These are phyloP conservation scores for Xestia c-nigrum DNA, from an alignment of 2,888 invertebrate genomes.

Conservation along the genomic window DNA sequence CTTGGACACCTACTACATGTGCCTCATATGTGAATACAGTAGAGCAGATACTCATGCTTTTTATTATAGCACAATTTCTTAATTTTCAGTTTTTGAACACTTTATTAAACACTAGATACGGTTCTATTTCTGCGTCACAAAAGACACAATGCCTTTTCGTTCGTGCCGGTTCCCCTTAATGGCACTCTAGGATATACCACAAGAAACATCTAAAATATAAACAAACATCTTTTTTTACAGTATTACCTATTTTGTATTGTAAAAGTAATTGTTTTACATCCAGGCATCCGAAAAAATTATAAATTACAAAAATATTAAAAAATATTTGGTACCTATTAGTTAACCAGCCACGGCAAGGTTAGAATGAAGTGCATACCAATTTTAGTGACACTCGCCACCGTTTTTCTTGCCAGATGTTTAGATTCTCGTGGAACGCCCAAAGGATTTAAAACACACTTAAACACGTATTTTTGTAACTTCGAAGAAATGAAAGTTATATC, in stretches of 20 bases:
- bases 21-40: not conserved
- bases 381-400: not conserved
- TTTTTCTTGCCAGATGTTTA: not conserved
- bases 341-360: not conserved
- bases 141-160: not conserved
- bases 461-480: not conserved
- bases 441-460: not conserved
- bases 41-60: not conserved
- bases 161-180: not conserved
- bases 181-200: not conserved
- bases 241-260: not conserved
- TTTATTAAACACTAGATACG: not conserved
- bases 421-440: not conserved
- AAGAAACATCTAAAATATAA: not conserved
- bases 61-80: constrained; percentile 1
- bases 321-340: not conserved
- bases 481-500: not conserved
- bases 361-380: not conserved
- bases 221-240: not conserved
- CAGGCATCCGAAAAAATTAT: not conserved
- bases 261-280: not conserved
- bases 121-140: not conserved
- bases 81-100: not conserved
- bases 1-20: not conserved
- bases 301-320: not conserved